phyloP scores from a whole-genome alignment of 1,140 invertebrate species.

The Listronotus oregonensis region DNA sequence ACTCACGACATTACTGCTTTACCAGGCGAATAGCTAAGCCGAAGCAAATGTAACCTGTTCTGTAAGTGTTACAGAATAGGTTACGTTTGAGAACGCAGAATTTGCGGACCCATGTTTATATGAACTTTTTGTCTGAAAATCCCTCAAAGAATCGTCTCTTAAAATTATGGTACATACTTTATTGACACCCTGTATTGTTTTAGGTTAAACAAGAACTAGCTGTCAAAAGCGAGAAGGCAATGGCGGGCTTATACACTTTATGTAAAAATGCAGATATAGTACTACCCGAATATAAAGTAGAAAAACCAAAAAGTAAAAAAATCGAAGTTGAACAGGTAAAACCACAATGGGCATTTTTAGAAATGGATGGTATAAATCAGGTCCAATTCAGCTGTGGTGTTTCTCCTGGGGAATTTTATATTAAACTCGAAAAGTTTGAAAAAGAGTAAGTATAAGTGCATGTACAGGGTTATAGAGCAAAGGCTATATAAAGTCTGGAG shows the following conservation, averaged over 20 bases:
- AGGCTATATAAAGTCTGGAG: too few relatives aligned
- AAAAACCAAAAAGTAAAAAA: conserved; percentile 8
- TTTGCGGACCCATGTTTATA: too few relatives aligned
- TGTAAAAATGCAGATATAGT: conserved; percentile 38
- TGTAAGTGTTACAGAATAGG: too few relatives aligned
- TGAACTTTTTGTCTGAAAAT: too few relatives aligned
- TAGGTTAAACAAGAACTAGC: conserved; percentile 22
- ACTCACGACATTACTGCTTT: too few relatives aligned
- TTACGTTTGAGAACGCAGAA: too few relatives aligned
- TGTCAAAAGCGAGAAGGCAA: not conserved
- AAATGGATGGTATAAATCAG: conserved; percentile 32
- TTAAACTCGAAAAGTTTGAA: conserved; percentile 43
- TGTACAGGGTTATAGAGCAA: too few relatives aligned
- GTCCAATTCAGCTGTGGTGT: conserved; percentile 41
- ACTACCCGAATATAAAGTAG: conserved; percentile 41
- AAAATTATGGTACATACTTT: too few relatives aligned
- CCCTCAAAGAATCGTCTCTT: too few relatives aligned
- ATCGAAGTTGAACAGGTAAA: conserved; percentile 28
- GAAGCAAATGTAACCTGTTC: too few relatives aligned
- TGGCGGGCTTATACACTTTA: conserved; percentile 41
- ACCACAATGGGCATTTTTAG: conserved; percentile 45
- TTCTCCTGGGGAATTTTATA: conserved; percentile 45
- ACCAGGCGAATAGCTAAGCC: too few relatives aligned
- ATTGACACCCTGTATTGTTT: too few relatives aligned
- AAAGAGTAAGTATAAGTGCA: conserved; percentile 42